Conservation (phyloP, 2,888 invertebrate species). For the Volucella inflata region DNA sequence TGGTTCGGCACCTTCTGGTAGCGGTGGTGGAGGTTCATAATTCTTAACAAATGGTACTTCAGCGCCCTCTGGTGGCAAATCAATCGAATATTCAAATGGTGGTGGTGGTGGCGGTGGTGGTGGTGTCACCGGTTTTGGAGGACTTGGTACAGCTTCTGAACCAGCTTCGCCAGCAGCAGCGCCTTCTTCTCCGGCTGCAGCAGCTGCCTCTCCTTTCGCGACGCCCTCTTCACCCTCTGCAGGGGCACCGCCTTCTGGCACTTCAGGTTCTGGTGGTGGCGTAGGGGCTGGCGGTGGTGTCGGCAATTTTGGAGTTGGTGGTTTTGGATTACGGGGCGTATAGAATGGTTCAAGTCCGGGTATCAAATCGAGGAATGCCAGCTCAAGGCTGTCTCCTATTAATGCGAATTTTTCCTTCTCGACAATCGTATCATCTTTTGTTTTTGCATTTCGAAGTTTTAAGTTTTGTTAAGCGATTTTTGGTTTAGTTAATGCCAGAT, state of each 20-base stretch:
- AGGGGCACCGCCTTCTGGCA: conserved; percentile 79
- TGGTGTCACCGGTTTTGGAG: conserved; percentile 82
- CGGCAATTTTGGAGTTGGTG: conserved; percentile 83
- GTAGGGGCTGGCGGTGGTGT: conserved; percentile 82
- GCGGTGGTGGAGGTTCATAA: conserved; percentile 83
- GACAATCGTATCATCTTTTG: conserved; percentile 91
- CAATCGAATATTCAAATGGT: conserved; percentile 83
- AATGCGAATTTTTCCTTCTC: conserved; percentile 97
- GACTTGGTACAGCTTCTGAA: conserved; percentile 78
- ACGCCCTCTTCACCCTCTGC: conserved; percentile 78
- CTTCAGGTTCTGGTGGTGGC: conserved; percentile 82
- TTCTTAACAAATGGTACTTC: conserved; percentile 84
- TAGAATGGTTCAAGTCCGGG: conserved; percentile 86
- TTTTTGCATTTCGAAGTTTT: conserved; percentile 76
- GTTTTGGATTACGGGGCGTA: conserved; percentile 83
- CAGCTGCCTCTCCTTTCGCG: conserved; percentile 75
- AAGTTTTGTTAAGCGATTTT: conserved; percentile 53
- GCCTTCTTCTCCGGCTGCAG: conserved; percentile 78
- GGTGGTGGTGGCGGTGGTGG: conserved; percentile 82
- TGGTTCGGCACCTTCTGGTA: conserved; percentile 79
- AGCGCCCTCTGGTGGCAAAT: conserved; percentile 84
- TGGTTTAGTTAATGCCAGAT: conserved; percentile 32
- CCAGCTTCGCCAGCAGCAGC: conserved; percentile 76
- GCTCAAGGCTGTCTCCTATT: conserved; percentile 96
- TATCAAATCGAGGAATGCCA: conserved; percentile 94